These are phyloP conservation scores for Alca torda DNA, from an alignment of 2,797 vertebrate species.

Conservation along the genomic window DNA sequence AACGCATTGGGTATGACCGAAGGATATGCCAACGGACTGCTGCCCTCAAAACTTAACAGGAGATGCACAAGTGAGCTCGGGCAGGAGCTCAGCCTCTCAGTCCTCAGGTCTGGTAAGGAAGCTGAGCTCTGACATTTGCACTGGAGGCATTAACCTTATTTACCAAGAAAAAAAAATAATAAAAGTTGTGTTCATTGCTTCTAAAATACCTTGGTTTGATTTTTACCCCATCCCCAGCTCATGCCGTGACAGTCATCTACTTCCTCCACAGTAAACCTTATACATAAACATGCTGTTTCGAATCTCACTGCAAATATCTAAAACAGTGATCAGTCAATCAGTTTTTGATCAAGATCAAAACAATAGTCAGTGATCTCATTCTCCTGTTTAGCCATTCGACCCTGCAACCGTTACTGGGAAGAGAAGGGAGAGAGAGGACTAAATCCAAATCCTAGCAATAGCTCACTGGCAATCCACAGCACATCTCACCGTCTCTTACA, in stretches of 20 bases:
- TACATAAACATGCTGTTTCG: fast-evolving
- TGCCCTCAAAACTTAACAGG: not conserved
- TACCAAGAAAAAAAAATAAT: no score
- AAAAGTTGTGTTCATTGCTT: not conserved
- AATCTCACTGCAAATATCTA: not conserved
- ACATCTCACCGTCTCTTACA: not conserved
- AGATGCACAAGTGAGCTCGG: not conserved
- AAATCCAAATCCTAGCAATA: no score
- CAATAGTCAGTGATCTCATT: no score
- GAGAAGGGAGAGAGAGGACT: not conserved
- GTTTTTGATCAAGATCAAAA: no score
- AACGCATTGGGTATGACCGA: fast-evolving
- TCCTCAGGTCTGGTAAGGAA: not conserved
- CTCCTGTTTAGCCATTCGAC: no score
- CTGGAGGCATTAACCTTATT: not conserved
- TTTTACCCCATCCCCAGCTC: not conserved
- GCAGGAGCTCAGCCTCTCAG: not conserved
- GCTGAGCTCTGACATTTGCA: fast-evolving
- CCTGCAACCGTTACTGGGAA: not conserved
- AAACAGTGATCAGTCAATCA: no score
- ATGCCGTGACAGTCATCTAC: fast-evolving
- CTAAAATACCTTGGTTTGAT: not conserved
- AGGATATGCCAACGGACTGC: fast-evolving
- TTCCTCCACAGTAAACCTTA: not conserved
- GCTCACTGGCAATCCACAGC: not conserved